Evolutionary conservation across 2,797 vertebrate species (phyloP), one percentile per base, ranked within the genome.

Genomic region (Spea hammondii): DNA sequence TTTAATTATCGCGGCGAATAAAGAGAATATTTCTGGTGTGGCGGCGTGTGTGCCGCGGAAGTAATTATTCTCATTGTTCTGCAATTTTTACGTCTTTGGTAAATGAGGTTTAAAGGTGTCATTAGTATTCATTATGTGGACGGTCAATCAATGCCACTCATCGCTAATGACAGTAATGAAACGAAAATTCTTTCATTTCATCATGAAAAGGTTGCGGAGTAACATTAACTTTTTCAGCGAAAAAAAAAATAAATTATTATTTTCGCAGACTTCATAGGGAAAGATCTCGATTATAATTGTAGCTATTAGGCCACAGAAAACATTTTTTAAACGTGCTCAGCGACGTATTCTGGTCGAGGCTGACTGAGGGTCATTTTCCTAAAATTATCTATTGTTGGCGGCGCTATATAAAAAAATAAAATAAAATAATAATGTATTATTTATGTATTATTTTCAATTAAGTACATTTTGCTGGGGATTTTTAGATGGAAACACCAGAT

Each of bases 21-120:
- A 87, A 83, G 4, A 55, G 74, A 82, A 13, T 85, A 78, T 85
- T 60, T 88, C n/a, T 45, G 83, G 55, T 66, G 74, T 2, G 64
- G 77, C 75, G 2, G 4, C 51, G 53, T 88, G 84, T 86, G 85
- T 87, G 86, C 84, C 85, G 62, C 62, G 86, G 83, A 84, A 85
- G 83, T 85, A 84, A 87, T 87, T 85, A 84, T 32, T 79, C 77
- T 86, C 85, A 86, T 88, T 88, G 86, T 82, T 75, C 80, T 78
- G 78, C 87, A 86, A 88, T 90, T 88, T 82, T 32, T 32, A 76
- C 44, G 77, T 53, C 69, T 83, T 84, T 84, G 79, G 54, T 83
- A 86, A 89, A 87, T 79, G 83, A 87, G 84, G 69, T 87, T 82
- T 88, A 88, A 88, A 85, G 79, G 77, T 64, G 83, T 68, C 72